Base-by-base conservation (phyloP, 2,797 vertebrate genomes). In the Anableps anableps region DNA sequence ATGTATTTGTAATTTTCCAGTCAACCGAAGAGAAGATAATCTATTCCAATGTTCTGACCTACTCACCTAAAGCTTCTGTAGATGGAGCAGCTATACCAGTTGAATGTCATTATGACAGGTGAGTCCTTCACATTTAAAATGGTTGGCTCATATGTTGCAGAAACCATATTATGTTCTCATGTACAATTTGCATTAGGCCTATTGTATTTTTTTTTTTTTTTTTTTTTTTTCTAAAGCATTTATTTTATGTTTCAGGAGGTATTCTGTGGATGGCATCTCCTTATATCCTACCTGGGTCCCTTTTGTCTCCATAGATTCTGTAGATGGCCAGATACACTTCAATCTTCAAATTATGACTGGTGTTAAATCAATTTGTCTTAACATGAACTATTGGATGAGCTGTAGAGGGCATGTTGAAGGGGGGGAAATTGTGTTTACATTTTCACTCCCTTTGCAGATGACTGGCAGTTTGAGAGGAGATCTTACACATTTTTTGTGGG, bases 61-160 rank as follows among this genome's bases (percentile, higher is more conserved):
- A 95, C 85, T 83, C 92, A 0, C 94, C 95, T 62, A 82, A 90
- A 72, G 83, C 88, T 36, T 91, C 93, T 6, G 6, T 81, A 76
- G 88, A 91, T 71, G 74, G 21, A 71, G 87, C 90, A 19, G 71
- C 76, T 26, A 80, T 95, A 84, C 93, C 94, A 34, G 83, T 95
- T 78, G 90, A 93, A 85, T 95, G 95, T 36, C 93, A 94, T 76
- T 96, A 94, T 88, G 79, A 85, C 38, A 95, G 81, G 95, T 95
- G 78, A 81, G 88, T 76, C 3, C 3, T 71, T 23, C 19, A 36
- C 0, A 14, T 34, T 68, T 34, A 8, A 5, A 11, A 1, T 0
- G 0, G 4, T 21, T 26, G 53, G 48, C 16, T 4, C 48, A 55
- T n/a, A 21, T 55, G 26, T n/a, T 72, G 17, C 38, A 11, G 26